Evolutionary conservation across 1,140 invertebrate genomes (phyloP), one percentile per base, ranked within the genome.

Genomic region (Drosophila baimaii): DNA sequence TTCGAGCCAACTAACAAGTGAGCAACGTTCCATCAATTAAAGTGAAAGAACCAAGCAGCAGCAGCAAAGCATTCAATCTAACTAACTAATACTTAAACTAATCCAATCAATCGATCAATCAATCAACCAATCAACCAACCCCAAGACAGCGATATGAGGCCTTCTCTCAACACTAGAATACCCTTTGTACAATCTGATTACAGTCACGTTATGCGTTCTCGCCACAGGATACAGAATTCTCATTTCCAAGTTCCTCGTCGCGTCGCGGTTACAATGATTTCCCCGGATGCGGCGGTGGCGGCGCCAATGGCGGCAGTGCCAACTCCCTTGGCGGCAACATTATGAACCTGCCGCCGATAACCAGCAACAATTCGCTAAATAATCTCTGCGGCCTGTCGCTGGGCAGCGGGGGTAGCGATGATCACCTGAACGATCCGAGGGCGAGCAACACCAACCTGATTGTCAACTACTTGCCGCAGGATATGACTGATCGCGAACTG

Each of bases 381-480:
- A 90, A 90, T 51, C 59, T 84, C 8, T 84, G 84, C 85, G 85
- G 85, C 54, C 31, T 84, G 51, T 88, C 77, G 47, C 69, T 81
- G 54, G 73, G 90, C 69, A 76, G 90, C 84, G 77, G 83, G 41
- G 85, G 86, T 49, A 79, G 78, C 58, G 86, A 90, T 43, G 86
- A 89, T 68, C 74, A 44, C 35, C 75, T 88, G 54, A 84, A 79
- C 51, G 83, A 85, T 68, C 84, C 74, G 13, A 79, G 90, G 62
- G 44, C 56, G 21, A 91, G 88, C 77, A 92, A 91, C 39, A 96
- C 97, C 12, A 98, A 98, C 93, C 93, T 99, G 64, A 99, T 99
- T 72, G 96, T 99, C 80, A 99, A 99, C 93, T 99, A 99, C 92
- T 94, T 99, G 65, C 98, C 98, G 25, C 98, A 99, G 92, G 96